These are phyloP conservation scores for Crotalus tigris DNA, from an alignment of 2,113 vertebrate genomes.

Conservation along the genomic window DNA sequence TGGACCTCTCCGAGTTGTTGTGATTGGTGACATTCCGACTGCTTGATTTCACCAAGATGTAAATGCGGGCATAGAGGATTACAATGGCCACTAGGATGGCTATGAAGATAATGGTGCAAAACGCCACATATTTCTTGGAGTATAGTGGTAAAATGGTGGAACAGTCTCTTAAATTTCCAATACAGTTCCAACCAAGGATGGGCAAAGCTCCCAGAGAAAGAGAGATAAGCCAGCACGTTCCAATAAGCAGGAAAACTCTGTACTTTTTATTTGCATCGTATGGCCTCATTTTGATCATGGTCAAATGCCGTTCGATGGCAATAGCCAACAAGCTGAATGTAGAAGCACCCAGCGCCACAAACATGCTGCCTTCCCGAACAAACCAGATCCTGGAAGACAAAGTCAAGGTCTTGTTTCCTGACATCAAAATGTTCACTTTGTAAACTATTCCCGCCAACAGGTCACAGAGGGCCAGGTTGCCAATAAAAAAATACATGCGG, in stretches of 20 bases:
- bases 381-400: slow-evolving; percentile 87
- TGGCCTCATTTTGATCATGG: slow-evolving; percentile 98
- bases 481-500: slow-evolving; percentile 98
- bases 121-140: slow-evolving; percentile 89
- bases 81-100: slow-evolving; percentile 84
- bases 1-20: slow-evolving; percentile 83
- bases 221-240: slow-evolving; percentile 89
- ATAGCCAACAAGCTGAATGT: slow-evolving; percentile 94
- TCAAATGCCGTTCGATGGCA: slow-evolving; percentile 93
- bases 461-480: slow-evolving; percentile 94
- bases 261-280: slow-evolving; percentile 91
- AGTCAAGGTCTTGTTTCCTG: slow-evolving; percentile 83
- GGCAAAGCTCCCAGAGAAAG: slow-evolving; percentile 85
- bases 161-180: slow-evolving; percentile 82
- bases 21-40: slow-evolving; percentile 88
- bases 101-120: slow-evolving; percentile 88
- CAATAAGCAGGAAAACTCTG: slow-evolving; percentile 92
- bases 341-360: slow-evolving; percentile 89
- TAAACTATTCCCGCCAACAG: slow-evolving; percentile 87
- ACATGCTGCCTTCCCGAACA: slow-evolving; percentile 91
- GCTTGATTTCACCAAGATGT: slow-evolving; percentile 89
- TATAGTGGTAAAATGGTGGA: slow-evolving; percentile 92
- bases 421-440: slow-evolving; percentile 89
- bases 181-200: slow-evolving; percentile 95
- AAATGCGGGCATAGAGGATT: slow-evolving; percentile 89